phyloP scores from a whole-genome alignment of 2,888 invertebrate genomes.

The Nephrocerus scutellatus region DNA sequence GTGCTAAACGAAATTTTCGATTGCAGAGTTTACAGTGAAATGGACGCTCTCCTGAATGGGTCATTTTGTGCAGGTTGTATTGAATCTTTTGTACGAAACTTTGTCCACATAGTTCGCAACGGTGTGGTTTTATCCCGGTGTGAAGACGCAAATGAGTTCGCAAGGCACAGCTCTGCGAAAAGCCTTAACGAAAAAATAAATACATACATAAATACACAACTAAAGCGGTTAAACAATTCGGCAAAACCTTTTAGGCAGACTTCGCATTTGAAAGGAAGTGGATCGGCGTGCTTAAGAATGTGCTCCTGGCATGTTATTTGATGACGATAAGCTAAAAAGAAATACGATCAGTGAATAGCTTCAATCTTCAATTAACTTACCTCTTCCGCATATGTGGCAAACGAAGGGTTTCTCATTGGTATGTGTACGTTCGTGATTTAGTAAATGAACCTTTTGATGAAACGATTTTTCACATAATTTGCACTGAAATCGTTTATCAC shows the following conservation, averaged over 20 bases:
- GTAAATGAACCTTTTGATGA: slow-evolving; percentile 28
- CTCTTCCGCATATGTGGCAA: slow-evolving; percentile 28
- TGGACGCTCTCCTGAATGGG: slow-evolving; percentile 16
- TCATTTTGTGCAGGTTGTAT: slow-evolving; percentile 17
- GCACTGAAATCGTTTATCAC: slow-evolving; percentile 28
- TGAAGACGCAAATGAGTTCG: slow-evolving; percentile 23
- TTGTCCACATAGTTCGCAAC: slow-evolving; percentile 21
- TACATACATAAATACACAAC: slow-evolving; percentile 1
- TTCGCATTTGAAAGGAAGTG: slow-evolving; percentile 29
- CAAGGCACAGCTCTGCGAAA: slow-evolving; percentile 26
- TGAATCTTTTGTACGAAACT: slow-evolving; percentile 19
- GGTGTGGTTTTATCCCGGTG: slow-evolving; percentile 13
- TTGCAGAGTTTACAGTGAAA: slow-evolving; percentile 20
- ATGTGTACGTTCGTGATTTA: slow-evolving; percentile 30
- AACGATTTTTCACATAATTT: slow-evolving; percentile 29
- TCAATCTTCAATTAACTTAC: slow-evolving; percentile 7
- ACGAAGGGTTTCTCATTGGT: slow-evolving; percentile 29
- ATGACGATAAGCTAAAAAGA: slow-evolving; percentile 26
- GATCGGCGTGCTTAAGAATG: slow-evolving; percentile 25
- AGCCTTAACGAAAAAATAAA: slow-evolving; percentile 14
- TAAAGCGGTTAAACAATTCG: not conserved
- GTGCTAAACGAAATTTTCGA: slow-evolving; percentile 15
- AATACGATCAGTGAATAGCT: not conserved
- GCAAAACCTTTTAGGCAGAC: slow-evolving; percentile 25
- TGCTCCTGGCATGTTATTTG: slow-evolving; percentile 29